Evolutionary conservation across 1,140 invertebrate species (phyloP).

Genomic region (Aphidius gifuensis): DNA sequence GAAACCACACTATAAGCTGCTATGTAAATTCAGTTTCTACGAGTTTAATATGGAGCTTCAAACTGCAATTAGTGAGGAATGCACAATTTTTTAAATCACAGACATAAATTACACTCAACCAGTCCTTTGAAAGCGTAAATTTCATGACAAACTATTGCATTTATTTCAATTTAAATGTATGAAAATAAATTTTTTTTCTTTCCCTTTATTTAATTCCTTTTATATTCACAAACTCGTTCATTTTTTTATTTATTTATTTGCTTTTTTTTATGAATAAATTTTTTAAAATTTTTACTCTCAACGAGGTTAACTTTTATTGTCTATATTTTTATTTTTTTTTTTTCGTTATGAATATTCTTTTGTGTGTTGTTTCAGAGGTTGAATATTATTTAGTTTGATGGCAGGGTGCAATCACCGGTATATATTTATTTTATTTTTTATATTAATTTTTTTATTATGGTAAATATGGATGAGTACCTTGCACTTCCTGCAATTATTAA

Average conservation of each 20-base stretch:
- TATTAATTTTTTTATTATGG: background rate
- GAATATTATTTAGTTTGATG: too few species aligned
- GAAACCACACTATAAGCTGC: conserved; percentile 16
- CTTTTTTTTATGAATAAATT: too few species aligned
- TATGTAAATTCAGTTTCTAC: conserved; percentile 37
- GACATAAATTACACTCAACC: conserved; percentile 1
- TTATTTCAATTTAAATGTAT: background rate
- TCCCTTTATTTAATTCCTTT: background rate
- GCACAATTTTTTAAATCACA: conserved; percentile 13
- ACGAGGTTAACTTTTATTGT: too few species aligned
- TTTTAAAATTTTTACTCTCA: too few species aligned
- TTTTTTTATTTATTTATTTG: too few species aligned
- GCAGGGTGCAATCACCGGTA: too few species aligned
- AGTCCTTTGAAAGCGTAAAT: conserved; percentile 15
- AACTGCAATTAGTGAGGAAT: conserved; percentile 38
- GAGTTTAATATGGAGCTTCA: conserved; percentile 26
- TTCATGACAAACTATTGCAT: conserved; percentile 18
- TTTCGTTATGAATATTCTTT: too few species aligned
- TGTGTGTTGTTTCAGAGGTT: too few species aligned
- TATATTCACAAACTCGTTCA: background rate
- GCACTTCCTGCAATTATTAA: conserved; percentile 7
- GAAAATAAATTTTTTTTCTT: conserved; percentile 29
- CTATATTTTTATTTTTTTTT: too few species aligned
- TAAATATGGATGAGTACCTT: background rate
- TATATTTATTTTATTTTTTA: too few species aligned